phyloP scores from a whole-genome alignment of 2,888 invertebrate genomes.

The Ctena decussata region DNA sequence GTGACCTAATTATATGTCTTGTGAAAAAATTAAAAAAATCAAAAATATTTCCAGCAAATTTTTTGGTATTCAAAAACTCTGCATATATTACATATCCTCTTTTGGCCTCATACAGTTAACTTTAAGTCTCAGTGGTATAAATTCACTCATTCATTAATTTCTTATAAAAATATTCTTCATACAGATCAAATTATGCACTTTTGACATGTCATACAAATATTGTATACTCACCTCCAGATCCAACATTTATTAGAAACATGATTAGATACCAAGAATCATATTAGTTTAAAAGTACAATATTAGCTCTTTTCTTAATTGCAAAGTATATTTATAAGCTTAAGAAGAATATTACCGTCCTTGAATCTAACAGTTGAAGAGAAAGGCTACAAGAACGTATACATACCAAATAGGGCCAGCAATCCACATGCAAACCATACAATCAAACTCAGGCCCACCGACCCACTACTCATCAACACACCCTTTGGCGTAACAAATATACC shows the following conservation, averaged over 20 bases:
- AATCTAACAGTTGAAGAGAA: neutral
- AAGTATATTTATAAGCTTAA: neutral
- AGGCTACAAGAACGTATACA: conserved; percentile 20
- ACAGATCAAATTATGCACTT: no score
- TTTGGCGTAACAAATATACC: conserved; percentile 99
- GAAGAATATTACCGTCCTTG: neutral
- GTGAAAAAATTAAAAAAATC: no score
- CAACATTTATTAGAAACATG: neutral
- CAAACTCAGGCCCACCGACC: conserved; percentile 93
- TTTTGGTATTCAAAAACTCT: no score
- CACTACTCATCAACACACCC: conserved; percentile 94
- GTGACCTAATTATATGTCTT: no score
- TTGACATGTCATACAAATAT: neutral
- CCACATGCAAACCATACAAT: conserved; percentile 79
- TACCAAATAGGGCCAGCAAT: conserved; percentile 77
- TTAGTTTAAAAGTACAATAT: neutral
- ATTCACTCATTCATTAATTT: no score
- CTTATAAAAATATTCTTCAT: no score
- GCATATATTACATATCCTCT: no score
- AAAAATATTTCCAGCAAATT: no score
- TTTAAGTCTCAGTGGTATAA: no score
- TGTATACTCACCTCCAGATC: neutral
- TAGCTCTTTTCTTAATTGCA: neutral
- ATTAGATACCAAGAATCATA: neutral
- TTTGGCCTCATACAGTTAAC: no score